phyloP scores from a whole-genome alignment of 2,113 vertebrate genomes.

The Tinamus guttatus region DNA sequence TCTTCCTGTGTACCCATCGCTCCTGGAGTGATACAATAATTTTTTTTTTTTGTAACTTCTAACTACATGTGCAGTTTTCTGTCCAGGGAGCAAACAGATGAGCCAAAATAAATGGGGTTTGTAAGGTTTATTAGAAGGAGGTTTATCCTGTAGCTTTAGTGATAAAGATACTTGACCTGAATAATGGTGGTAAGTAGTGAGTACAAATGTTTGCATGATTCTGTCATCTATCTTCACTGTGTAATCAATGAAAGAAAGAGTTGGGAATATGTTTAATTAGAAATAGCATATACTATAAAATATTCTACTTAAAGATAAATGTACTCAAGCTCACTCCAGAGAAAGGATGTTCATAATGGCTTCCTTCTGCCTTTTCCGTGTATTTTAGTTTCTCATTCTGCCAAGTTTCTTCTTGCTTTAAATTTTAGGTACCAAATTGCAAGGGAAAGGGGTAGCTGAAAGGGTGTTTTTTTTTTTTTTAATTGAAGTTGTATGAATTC shows the following conservation, averaged over 20 bases:
- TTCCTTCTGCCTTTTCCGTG: background rate
- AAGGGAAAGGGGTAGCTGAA: background rate
- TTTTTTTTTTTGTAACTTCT: background rate
- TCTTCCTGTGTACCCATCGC: background rate
- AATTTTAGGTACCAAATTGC: background rate
- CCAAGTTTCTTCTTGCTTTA: background rate
- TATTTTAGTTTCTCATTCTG: background rate
- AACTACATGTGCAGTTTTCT: background rate
- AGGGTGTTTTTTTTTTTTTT: background rate
- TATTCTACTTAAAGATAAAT: background rate
- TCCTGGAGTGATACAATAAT: background rate
- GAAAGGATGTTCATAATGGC: background rate
- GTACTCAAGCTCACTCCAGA: background rate
- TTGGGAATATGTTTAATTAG: background rate
- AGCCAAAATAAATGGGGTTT: constrained; percentile 49
- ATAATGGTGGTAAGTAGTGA: constrained; percentile 18
- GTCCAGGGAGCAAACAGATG: constrained; percentile 13
- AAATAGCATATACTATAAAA: constrained; percentile 3
- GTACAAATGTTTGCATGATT: background rate
- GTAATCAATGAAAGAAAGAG: constrained; percentile 19
- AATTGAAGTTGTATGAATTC: background rate
- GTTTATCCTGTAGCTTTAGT: constrained; percentile 28
- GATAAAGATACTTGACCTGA: constrained; percentile 46
- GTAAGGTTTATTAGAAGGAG: background rate
- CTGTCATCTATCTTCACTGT: background rate